A percentile compares a stretch with the other conserved stretches of the same genome.
These are phyloP conservation scores for Horisme vitalbata DNA, from an alignment of 2,888 invertebrate species.

Conservation along the genomic window DNA sequence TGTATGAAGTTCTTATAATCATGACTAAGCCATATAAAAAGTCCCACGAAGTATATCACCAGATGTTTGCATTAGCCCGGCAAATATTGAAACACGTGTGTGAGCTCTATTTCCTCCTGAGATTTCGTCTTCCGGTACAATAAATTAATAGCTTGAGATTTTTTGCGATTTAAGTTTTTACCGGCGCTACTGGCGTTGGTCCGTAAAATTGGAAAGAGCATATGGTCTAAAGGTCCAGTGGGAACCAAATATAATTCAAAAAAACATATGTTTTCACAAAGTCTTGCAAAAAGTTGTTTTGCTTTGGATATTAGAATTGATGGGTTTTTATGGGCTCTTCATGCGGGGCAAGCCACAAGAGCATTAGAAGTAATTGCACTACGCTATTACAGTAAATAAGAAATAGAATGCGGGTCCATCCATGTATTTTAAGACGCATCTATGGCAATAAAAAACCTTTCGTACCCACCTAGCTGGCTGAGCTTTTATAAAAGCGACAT, in stretches of 20 bases:
- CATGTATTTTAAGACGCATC: slow-evolving; percentile 49
- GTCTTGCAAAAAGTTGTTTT: slow-evolving; percentile 40
- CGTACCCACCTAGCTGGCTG: slow-evolving; percentile 39
- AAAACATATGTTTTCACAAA: slow-evolving; percentile 55
- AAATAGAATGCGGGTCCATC: slow-evolving; percentile 66
- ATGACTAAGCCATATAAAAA: slow-evolving; percentile 34
- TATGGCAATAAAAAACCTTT: slow-evolving; percentile 48
- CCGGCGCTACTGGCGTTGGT: slow-evolving; percentile 58
- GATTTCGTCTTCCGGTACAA: slow-evolving; percentile 81
- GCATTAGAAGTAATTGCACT: slow-evolving; percentile 75
- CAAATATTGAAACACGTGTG: slow-evolving; percentile 83
- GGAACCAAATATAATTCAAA: slow-evolving; percentile 52
- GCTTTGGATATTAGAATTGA: slow-evolving; percentile 65
- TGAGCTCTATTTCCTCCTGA: slow-evolving; percentile 75
- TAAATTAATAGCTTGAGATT: slow-evolving; percentile 71
- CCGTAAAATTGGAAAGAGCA: slow-evolving; percentile 54
- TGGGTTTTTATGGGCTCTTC: slow-evolving; percentile 70
- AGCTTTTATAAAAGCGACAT: slow-evolving; percentile 59
- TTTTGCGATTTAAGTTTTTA: slow-evolving; percentile 68
- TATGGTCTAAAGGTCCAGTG: slow-evolving; percentile 57
- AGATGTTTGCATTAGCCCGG: slow-evolving; percentile 74
- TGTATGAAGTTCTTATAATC: no score
- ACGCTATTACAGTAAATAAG: slow-evolving; percentile 61
- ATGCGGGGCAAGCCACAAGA: slow-evolving; percentile 75
- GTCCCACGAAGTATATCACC: slow-evolving; percentile 62